These are phyloP conservation scores for Hydractinia echinata DNA, from an alignment of 30 jellyfish, hydroid and myxozoan species.

Conservation along the genomic window DNA sequence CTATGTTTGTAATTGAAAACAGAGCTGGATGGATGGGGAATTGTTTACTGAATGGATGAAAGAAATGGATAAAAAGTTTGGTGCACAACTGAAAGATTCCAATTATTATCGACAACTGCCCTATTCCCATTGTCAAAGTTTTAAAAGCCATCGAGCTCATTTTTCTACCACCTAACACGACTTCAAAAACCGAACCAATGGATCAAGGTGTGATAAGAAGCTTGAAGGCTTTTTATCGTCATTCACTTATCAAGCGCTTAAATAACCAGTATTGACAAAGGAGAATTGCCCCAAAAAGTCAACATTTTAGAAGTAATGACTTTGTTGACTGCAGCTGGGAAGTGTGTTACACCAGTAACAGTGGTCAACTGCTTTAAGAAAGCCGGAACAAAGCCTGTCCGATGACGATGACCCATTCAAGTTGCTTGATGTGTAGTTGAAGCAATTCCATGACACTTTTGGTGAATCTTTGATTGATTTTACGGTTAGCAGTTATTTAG, in stretches of 20 bases:
- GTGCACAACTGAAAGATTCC: too few relatives aligned
- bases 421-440: background rate
- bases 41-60: too few relatives aligned
- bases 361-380: background rate
- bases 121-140: too few relatives aligned
- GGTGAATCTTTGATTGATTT: conserved; percentile 4
- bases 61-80: too few relatives aligned
- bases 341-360: conserved; percentile 3
- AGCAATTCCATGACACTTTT: conserved; percentile 2
- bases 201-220: conserved; percentile 18
- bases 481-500: background rate
- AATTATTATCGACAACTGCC: too few relatives aligned
- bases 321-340: background rate
- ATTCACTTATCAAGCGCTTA: conserved; percentile 3
- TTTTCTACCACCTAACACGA: too few relatives aligned
- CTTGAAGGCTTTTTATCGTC: conserved; percentile 10
- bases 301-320: conserved; percentile 35
- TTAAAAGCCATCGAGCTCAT: too few relatives aligned
- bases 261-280: background rate
- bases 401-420: conserved; percentile 2
- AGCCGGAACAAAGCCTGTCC: background rate
- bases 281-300: background rate
- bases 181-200: conserved; percentile 22
- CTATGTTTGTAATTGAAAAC: too few relatives aligned
- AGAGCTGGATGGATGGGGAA: too few relatives aligned